Conservation (phyloP, 2,797 vertebrate species). For the Enteromius afrohamiltoni region DNA sequence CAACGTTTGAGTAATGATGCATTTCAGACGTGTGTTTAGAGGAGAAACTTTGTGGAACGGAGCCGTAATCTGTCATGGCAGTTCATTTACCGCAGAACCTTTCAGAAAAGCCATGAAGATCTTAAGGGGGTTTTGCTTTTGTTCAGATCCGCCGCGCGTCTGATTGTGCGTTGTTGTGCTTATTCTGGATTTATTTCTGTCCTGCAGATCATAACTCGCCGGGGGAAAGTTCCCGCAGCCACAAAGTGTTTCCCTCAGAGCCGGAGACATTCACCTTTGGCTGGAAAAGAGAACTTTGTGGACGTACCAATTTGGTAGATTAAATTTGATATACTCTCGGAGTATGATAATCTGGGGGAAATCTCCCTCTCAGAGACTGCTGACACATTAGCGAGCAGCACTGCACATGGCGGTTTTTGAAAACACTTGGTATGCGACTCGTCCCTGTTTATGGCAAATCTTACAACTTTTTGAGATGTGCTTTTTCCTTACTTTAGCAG, state of each 20-base stretch:
- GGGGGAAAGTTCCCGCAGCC: slow-evolving; percentile 56
- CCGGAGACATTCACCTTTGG: slow-evolving; percentile 69
- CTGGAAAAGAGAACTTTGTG: slow-evolving; percentile 62
- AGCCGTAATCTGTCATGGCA: slow-evolving; percentile 72
- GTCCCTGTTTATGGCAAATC: background rate
- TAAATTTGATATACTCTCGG: slow-evolving; percentile 67
- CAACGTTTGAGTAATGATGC: slow-evolving; percentile 53
- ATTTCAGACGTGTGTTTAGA: slow-evolving; percentile 62
- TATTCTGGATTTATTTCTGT: slow-evolving; percentile 71
- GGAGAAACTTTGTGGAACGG: slow-evolving; percentile 68
- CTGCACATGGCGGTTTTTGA: background rate
- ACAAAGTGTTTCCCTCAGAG: slow-evolving; percentile 48
- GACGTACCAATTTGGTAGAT: slow-evolving; percentile 64
- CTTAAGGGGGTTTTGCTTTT: slow-evolving; percentile 33
- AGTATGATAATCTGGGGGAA: slow-evolving; percentile 68
- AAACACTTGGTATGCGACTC: background rate
- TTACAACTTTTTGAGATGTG: background rate
- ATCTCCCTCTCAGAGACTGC: slow-evolving; percentile 61
- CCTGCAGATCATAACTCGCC: slow-evolving; percentile 58
- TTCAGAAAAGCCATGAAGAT: slow-evolving; percentile 40
- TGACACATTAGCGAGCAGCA: background rate
- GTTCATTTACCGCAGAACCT: slow-evolving; percentile 69
- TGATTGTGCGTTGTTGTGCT: slow-evolving; percentile 68
- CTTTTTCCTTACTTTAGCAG: background rate
- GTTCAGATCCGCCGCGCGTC: slow-evolving; percentile 45